Evolutionary conservation across 1,140 invertebrate genomes (phyloP), one percentile per base, ranked within the genome.

Genomic region (Lepidurus apus): DNA sequence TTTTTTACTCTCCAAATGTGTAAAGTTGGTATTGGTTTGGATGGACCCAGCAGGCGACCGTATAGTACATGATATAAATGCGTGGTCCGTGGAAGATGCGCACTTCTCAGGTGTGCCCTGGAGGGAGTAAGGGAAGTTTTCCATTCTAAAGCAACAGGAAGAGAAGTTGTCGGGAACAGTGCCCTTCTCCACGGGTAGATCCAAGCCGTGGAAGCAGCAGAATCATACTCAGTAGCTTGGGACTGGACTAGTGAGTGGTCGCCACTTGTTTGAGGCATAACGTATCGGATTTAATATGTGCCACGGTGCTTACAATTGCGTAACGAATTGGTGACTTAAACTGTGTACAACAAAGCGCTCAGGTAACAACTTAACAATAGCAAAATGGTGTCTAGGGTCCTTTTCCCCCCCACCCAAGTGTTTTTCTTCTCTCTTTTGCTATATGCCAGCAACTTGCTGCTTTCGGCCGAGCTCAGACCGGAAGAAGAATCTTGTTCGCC

Each of bases 31-130:
- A 65, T n/a, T 9, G 47, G 47, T 65, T 65, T 65, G 17, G 53
- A 65, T 65, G 53, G 53, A 65, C 53, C 17, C 53, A 65, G 53
- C n/a, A 65, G 53, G 53, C 53, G 53, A 65, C 53, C 53, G 53
- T 65, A 34, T 34, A 34, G 34, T 34, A 21, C 53, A 65, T 65
- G 8, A 65, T 65, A 65, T 65, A 65, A 65, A 21, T 65, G 53
- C 53, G 53, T 65, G 53, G 53, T 7, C 53, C 53, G 1, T n/a
- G 53, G 53, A 65, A 65, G 53, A 65, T 65, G 53, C 53, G 53
- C 53, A 65, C 8, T 65, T 65, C 53, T 65, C 53, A 65, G 53
- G 53, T 65, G 53, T 65, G 13, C 53, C 53, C 53, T 65, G 53
- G 21, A 34, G 34, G 34, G 34, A 34, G 34, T 0, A 34, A 34